These are phyloP conservation scores for Endotricha flammealis DNA, from an alignment of 2,888 invertebrate species.

Conservation along the genomic window DNA sequence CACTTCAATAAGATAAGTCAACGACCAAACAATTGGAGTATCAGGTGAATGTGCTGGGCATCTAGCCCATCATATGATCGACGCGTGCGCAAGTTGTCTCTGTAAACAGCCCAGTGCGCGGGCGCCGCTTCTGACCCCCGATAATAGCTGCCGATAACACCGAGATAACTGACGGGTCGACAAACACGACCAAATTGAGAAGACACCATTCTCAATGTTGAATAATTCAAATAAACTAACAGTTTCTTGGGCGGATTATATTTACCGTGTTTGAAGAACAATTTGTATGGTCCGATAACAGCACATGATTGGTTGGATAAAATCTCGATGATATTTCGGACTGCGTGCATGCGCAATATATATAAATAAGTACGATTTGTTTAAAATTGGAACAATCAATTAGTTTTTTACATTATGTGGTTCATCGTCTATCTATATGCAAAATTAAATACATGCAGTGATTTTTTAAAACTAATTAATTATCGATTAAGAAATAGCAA, in stretches of 20 bases:
- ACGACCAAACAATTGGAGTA: constrained; percentile 13
- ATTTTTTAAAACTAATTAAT: no score
- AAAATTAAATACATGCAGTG: no score
- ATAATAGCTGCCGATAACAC: constrained; percentile 43
- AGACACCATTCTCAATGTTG: background rate
- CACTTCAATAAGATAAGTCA: constrained; percentile 2
- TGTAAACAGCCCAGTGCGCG: constrained; percentile 54
- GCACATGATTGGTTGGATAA: constrained; percentile 3
- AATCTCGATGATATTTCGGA: constrained; percentile 1
- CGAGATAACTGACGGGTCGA: constrained; percentile 31
- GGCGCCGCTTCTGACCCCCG: constrained; percentile 56
- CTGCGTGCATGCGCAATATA: background rate
- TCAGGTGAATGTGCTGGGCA: constrained; percentile 32
- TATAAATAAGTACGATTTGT: no score
- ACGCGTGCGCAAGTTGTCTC: constrained; percentile 54
- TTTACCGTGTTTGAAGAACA: constrained; percentile 2
- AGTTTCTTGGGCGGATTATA: background rate
- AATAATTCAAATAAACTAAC: background rate
- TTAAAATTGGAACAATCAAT: no score
- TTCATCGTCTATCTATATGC: no score
- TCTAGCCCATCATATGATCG: constrained; percentile 49
- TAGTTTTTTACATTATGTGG: no score
- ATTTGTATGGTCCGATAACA: constrained; percentile 8
- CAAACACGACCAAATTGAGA: constrained; percentile 5
- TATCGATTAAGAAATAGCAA: no score